Evolutionary conservation across 2,113 vertebrate species (phyloP).

Genomic region (Scomber japonicus): DNA sequence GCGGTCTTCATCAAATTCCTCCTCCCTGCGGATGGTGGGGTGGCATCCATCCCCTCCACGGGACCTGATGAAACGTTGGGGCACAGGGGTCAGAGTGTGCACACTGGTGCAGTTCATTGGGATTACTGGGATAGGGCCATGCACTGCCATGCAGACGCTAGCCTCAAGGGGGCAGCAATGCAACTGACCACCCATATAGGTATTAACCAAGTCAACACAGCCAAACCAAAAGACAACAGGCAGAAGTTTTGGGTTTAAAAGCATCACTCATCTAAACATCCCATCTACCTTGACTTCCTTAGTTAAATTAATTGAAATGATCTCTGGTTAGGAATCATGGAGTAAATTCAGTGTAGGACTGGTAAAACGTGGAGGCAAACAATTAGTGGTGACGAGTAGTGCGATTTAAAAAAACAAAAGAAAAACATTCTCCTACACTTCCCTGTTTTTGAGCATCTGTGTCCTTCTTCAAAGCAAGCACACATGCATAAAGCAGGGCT

Average conservation of each 20-base stretch:
- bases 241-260: constrained; percentile 17
- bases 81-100: constrained; percentile 15
- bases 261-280: constrained; percentile 22
- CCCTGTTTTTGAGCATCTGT: constrained; percentile 27
- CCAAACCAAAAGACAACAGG: constrained; percentile 58
- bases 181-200: constrained; percentile 42
- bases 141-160: constrained; percentile 81
- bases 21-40: constrained; percentile 94
- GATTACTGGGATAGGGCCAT: constrained; percentile 42
- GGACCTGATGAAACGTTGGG: constrained; percentile 83
- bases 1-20: constrained; percentile 88
- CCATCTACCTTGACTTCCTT: constrained; percentile 1
- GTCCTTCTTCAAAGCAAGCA: constrained; percentile 60
- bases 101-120: background rate
- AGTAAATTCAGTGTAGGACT: constrained; percentile 7
- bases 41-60: constrained; percentile 88
- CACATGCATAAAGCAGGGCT: constrained; percentile 75
- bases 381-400: background rate
- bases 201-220: constrained; percentile 17
- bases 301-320: constrained; percentile 6
- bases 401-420: background rate
- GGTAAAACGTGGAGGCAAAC: background rate
- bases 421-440: constrained; percentile 26
- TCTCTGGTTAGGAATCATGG: background rate
- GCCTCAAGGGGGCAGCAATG: constrained; percentile 68